Evolutionary conservation across 2,797 vertebrate species (phyloP), one percentile per base, ranked within the genome.

Genomic region (Presbytis comata): DNA sequence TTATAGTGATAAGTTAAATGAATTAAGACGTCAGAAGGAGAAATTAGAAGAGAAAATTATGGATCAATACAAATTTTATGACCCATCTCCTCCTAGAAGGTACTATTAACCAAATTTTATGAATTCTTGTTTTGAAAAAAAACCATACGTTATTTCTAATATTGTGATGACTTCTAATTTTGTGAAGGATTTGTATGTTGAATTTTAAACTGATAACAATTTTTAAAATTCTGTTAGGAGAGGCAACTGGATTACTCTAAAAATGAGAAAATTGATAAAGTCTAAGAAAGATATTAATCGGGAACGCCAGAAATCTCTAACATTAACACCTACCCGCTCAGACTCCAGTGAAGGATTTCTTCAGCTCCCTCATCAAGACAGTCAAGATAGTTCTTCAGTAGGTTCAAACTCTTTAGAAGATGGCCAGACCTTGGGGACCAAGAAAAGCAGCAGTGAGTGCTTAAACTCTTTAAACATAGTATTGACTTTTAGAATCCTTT

Each of bases 1-100:
- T 97, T 91, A 98, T 98, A 99, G 99, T 98, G 99, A 99, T 99
- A 99, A 99, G 79, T 98, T 99, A 80, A 99, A 99, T 96, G 99
- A 99, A 98, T 98, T 99, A 96, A 99, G 99, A 98, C 99, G 99
- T 93, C 99, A 99, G 98, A 99, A 99, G 97, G 99, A 99, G 98
- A 99, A 99, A 97, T 98, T 99, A 96, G 99, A 99, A 98, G 99
- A 99, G 98, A 99, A 99, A 99, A 99, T 99, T 97, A 99, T 99
- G 99, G 99, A 99, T 98, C 99, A 99, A 93, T 99, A 99, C 98
- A 99, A 99, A 97, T 99, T 99, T 98, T 99, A 99, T 79, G 99
- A 99, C 85, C 99, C 99, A 44, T 99, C 99, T 78, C 99, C 99
- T 74, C 99, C 99, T 74, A 99, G 99, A 99, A 99, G 99, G 99